Evolutionary conservation across 2,888 invertebrate species (phyloP), one percentile per base, ranked within the genome.

Genomic region (Aphodius sticticus): DNA sequence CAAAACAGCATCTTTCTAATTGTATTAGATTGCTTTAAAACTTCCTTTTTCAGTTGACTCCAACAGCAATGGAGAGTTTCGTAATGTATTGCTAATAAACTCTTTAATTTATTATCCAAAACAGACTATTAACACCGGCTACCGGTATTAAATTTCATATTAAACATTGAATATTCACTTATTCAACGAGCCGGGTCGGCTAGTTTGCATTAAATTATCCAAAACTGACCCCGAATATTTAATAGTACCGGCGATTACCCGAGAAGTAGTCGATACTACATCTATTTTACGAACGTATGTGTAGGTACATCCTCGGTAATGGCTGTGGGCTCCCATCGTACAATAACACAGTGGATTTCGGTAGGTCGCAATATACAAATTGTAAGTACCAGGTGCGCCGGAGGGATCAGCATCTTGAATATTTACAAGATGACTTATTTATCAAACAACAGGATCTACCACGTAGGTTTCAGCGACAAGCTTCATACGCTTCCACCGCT

Each of bases 401-500:
- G 82, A 53, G 83, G 80, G 84, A 83, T 84, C 82, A 81, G 82
- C 84, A 83, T 84, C 83, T 84, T 86, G 85, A 85, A 85, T 86
- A 86, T 86, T 85, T 85, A 86, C 85, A 84, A 78, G 82, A 82
- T 84, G 85, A 85, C 85, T 85, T 86, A 86, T 86, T 85, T 84
- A 84, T 83, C 84, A 82, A 83, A 84, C 84, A 85, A 84, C 84
- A 2, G 69, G n/a, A 35, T 69, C 14, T 69, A 35, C 6, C 35
- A 69, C 26, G 69, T 35, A 7, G 26, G 76, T 69, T 26, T 6
- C 16, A 16, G 15, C 76, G 14, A 16, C 76, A 69, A 69, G 16
- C 16, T 76, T n/a, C 15, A 16, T n/a, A 69, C 37, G 76, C 14
- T 76, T 38, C 16, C 53, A 76, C 38, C 15, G 38, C 53, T 14